phyloP scores from a whole-genome alignment of 2,797 vertebrate genomes.

The Chelon auratus region DNA sequence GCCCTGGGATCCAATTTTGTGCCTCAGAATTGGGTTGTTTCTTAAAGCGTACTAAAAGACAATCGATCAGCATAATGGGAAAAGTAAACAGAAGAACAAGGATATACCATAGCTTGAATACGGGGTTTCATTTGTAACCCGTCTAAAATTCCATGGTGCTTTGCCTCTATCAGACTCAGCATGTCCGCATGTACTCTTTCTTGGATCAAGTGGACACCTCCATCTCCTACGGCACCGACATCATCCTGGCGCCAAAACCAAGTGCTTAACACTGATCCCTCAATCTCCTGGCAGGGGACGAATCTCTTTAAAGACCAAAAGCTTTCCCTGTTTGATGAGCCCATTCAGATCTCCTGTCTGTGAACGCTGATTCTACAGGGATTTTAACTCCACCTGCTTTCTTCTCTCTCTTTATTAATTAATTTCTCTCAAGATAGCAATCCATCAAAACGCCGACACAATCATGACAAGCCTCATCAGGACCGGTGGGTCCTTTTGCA shows the following conservation, averaged over 20 bases:
- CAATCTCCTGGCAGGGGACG: constrained; percentile 46
- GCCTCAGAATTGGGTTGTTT: background rate
- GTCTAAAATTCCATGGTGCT: constrained; percentile 13
- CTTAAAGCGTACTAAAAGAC: background rate
- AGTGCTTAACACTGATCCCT: constrained; percentile 52
- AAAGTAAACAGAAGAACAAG: constrained; percentile 1
- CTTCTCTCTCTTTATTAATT: constrained; percentile 46
- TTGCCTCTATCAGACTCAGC: constrained; percentile 2
- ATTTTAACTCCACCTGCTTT: constrained; percentile 43
- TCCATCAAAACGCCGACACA: constrained; percentile 57
- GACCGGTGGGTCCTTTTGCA: constrained; percentile 24
- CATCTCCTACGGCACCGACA: constrained; percentile 22
- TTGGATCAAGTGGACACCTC: constrained; percentile 30
- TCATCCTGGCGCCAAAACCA: constrained; percentile 34
- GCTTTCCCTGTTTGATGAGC: constrained; percentile 44
- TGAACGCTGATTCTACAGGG: constrained; percentile 25
- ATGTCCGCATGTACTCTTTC: constrained; percentile 13
- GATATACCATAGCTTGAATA: constrained; percentile 7
- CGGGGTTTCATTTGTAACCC: background rate
- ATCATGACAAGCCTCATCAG: constrained; percentile 43
- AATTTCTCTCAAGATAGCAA: constrained; percentile 31
- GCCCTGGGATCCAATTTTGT: background rate
- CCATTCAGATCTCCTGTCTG: constrained; percentile 39
- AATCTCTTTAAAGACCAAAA: constrained; percentile 47
- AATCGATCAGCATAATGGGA: background rate